phyloP scores from a whole-genome alignment of 2,113 vertebrate species.

The Brienomyrus longianalis region DNA sequence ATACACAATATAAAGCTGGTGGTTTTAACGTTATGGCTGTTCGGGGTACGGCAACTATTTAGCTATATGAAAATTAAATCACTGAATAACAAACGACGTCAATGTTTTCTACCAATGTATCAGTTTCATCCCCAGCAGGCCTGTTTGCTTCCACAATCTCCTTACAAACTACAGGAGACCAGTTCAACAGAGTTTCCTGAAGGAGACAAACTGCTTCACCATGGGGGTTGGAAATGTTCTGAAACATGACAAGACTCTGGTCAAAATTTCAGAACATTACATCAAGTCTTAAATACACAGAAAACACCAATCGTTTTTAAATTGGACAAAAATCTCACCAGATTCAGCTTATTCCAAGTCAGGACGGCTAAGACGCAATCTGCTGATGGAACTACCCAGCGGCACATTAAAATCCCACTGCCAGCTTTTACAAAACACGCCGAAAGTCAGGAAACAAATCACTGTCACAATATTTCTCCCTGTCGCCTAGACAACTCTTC shows the following conservation, averaged over 20 bases:
- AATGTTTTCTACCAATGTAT: neutral
- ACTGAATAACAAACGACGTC: neutral
- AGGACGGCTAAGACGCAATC: too few species aligned
- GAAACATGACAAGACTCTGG: neutral
- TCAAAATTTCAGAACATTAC: neutral
- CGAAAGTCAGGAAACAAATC: neutral
- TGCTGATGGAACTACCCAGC: neutral
- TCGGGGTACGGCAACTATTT: neutral
- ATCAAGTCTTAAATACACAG: neutral
- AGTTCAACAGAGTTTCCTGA: neutral
- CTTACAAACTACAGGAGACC: neutral
- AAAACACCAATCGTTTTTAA: neutral
- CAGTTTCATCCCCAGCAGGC: neutral
- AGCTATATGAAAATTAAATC: neutral
- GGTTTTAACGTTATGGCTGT: neutral
- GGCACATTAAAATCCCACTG: neutral
- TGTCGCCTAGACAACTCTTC: conserved; percentile 19
- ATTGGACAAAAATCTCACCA: neutral
- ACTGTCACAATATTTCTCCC: conserved; percentile 21
- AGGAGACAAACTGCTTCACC: neutral
- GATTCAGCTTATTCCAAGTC: neutral
- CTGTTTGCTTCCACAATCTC: neutral
- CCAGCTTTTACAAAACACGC: neutral
- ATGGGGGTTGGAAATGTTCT: neutral
- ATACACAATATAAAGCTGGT: neutral